Evolutionary conservation across 2,797 vertebrate species (phyloP).

Genomic region (Falco berigora): DNA sequence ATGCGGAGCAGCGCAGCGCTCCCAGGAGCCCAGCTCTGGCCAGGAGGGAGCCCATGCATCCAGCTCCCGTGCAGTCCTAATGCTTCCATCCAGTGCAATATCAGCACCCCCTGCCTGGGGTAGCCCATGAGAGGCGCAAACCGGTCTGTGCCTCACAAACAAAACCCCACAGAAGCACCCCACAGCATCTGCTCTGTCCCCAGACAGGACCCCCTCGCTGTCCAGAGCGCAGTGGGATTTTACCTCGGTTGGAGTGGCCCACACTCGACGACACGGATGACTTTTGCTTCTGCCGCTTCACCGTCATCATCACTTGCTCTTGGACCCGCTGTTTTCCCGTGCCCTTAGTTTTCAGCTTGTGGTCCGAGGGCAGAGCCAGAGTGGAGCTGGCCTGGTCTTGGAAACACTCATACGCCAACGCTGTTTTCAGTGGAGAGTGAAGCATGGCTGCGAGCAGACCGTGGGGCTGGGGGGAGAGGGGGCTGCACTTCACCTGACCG

Average conservation of each 20-base stretch:
- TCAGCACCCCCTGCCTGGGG: not conserved
- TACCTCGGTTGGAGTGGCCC: conserved; percentile 76
- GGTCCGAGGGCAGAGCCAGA: conserved; percentile 78
- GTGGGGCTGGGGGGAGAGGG: not conserved
- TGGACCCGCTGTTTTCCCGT: conserved; percentile 76
- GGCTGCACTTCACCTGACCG: not conserved
- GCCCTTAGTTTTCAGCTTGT: conserved; percentile 74
- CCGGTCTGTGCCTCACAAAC: rapidly evolving
- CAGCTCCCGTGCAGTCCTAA: not conserved
- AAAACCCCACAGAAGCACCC: not conserved
- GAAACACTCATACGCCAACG: conserved; percentile 75
- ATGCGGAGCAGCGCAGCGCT: not conserved
- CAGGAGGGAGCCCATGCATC: not conserved
- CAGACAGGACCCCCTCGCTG: not conserved
- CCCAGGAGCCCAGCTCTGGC: not conserved
- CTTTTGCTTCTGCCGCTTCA: conserved; percentile 76
- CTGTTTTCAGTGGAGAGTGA: conserved; percentile 76
- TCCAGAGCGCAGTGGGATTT: not conserved
- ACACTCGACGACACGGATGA: conserved; percentile 66
- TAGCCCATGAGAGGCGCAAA: not conserved
- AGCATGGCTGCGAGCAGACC: conserved; percentile 64
- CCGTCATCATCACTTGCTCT: conserved; percentile 80
- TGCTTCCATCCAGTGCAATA: not conserved
- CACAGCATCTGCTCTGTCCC: not conserved
- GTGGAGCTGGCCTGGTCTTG: conserved; percentile 77